Evolutionary conservation across 1,140 invertebrate genomes (phyloP), one percentile per base, ranked within the genome.

Genomic region (Tyrophagus putrescentiae): DNA sequence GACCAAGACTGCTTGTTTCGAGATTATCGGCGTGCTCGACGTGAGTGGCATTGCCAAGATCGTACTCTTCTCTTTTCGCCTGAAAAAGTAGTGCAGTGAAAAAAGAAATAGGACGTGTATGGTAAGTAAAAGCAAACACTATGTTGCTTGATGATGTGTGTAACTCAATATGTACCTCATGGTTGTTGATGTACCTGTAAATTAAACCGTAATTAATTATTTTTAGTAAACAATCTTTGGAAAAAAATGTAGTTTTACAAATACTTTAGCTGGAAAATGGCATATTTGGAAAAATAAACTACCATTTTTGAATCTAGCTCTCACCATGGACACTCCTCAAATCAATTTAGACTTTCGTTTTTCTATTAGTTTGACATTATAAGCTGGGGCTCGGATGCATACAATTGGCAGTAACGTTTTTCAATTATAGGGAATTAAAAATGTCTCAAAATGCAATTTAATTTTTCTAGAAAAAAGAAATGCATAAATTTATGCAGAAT

Each of bases 1-100:
- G 50, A n/a, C 64, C 64, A 34, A 69, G 39, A 52, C 67, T 66
- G 9, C 68, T 67, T 21, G 67, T 68, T 60, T 70, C 68, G 42
- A 71, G 58, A 44, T 68, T 69, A 52, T 68, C 66, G n/a, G 60
- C 27, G 27, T 54, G 1, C n/a, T 28, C 68, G 65, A 36, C 56
- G 33, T 25, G 62, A 29, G 69, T 68, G 18, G 64, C 63, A 57
- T 67, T 68, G 50, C 67, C 66, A 9, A 64, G 62, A 29, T 68
- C 63, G 53, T 69, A 65, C 45, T 64, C 64, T n/a, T 62, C 48
- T 13, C 65, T 66, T 25, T 63, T 63, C 66, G 67, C 36, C 9
- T 60, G 62, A 2, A 64, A 11, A 33, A 42, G 57, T 23, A 52
- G 7, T n/a, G n/a, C 16, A 21, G 27, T 3, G 16, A 4, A 9